phyloP scores from a whole-genome alignment of 2,113 vertebrate genomes.

The Benitochromis conjunctus region DNA sequence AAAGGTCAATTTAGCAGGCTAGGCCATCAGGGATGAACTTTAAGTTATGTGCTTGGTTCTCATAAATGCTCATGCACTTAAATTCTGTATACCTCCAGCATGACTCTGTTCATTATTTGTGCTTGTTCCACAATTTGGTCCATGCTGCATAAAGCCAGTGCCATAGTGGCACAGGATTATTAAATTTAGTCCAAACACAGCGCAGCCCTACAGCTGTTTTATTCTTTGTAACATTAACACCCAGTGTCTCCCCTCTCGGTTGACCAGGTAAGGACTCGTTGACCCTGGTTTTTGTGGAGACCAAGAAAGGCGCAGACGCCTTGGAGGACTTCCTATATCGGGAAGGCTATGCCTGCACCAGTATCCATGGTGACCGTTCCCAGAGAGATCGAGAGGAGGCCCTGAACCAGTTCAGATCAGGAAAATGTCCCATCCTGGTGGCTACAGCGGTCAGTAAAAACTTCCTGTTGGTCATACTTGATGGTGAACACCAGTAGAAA shows the following conservation, averaged over 20 bases:
- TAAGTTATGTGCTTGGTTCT: background rate
- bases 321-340: constrained; percentile 93
- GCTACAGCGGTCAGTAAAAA: constrained; percentile 86
- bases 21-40: background rate
- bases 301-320: constrained; percentile 95
- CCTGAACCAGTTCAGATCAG: constrained; percentile 93
- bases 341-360: constrained; percentile 95
- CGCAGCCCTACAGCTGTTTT: background rate
- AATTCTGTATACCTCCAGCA: background rate
- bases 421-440: constrained; percentile 94
- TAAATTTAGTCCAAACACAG: background rate
- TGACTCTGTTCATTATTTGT: background rate
- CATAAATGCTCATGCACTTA: background rate
- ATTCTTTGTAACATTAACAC: background rate
- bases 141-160: background rate
- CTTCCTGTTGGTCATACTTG: fast-evolving
- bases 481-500: background rate
- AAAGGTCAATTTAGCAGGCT: background rate
- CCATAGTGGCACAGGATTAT: background rate
- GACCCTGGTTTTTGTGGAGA: constrained; percentile 97
- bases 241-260: background rate
- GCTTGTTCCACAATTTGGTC: background rate
- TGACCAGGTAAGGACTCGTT: constrained; percentile 89
- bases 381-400: constrained; percentile 97
- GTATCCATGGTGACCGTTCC: constrained; percentile 95